These are phyloP conservation scores for Melanargia galathea DNA, from an alignment of 2,888 invertebrate species.

Conservation along the genomic window DNA sequence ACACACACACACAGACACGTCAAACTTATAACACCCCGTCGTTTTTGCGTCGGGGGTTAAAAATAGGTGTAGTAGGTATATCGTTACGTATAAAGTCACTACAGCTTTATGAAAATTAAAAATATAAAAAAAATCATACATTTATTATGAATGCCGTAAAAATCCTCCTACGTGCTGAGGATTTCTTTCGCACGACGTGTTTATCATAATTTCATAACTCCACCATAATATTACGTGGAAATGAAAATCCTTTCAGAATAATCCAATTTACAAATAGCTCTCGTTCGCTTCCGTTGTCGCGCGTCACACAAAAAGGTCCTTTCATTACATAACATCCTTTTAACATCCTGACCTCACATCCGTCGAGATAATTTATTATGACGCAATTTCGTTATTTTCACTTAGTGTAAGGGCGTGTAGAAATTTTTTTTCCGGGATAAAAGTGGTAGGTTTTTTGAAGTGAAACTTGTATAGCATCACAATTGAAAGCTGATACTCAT, in stretches of 20 bases:
- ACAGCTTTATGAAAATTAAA: no score
- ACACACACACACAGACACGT: no score
- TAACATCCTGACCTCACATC: conserved; percentile 26
- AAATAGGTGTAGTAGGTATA: no score
- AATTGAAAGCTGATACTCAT: no score
- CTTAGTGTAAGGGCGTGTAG: not conserved
- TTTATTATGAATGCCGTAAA: no score
- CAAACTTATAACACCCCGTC: no score
- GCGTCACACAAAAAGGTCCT: conserved; percentile 15
- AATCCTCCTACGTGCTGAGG: no score
- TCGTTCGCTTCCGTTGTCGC: conserved; percentile 5
- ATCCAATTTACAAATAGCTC: conserved; percentile 3
- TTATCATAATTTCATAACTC: not conserved
- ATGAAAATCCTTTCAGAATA: not conserved
- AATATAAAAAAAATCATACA: no score
- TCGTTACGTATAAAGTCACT: no score
- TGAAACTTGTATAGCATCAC: not conserved
- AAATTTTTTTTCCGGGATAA: not conserved
- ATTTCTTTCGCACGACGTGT: no score
- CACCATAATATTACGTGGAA: not conserved
- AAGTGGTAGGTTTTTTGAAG: not conserved
- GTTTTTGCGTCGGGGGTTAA: no score
- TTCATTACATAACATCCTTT: conserved; percentile 22
- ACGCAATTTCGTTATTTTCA: conserved; percentile 25
- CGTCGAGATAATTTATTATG: conserved; percentile 27